phyloP scores from a whole-genome alignment of 2,113 vertebrate species.

The Melanerpes formicivorus region DNA sequence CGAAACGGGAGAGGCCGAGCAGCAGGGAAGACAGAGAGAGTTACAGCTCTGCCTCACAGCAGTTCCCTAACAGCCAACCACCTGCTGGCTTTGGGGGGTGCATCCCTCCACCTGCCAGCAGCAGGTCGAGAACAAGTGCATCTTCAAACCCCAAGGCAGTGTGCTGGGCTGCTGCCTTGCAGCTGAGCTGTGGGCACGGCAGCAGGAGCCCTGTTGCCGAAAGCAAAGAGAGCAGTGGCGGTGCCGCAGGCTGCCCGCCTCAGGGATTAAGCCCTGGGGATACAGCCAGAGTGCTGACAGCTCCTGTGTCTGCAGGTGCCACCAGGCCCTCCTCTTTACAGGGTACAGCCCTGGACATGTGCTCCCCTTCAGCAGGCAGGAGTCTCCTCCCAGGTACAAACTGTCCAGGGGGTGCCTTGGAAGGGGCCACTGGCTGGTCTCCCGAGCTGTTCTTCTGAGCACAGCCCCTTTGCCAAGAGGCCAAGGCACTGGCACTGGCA shows the following conservation, averaged over 20 bases:
- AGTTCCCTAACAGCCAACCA: not conserved
- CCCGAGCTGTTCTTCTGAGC: slow-evolving; percentile 77
- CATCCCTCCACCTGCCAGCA: slow-evolving; percentile 52
- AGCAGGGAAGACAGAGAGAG: not conserved
- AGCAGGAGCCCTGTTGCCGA: not conserved
- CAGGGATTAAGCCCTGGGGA: not conserved
- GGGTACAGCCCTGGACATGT: not conserved
- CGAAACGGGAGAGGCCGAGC: not conserved
- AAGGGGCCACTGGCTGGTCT: slow-evolving; percentile 65
- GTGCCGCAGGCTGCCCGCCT: not conserved
- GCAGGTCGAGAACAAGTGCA: not conserved
- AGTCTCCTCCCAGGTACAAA: not conserved
- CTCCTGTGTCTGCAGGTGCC: not conserved
- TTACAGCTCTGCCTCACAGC: not conserved
- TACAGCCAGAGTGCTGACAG: not conserved
- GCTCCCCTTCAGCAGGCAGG: not conserved
- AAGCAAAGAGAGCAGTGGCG: slow-evolving; percentile 1
- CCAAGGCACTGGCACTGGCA: not conserved
- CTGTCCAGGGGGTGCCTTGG: not conserved
- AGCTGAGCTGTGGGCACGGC: not conserved
- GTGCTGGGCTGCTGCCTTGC: not conserved
- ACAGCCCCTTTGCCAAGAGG: not conserved
- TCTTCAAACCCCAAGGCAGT: not conserved
- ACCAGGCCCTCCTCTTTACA: not conserved
- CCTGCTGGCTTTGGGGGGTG: slow-evolving; percentile 34